Evolutionary conservation across 2,888 invertebrate species (phyloP).

Genomic region (Alitta virens): DNA sequence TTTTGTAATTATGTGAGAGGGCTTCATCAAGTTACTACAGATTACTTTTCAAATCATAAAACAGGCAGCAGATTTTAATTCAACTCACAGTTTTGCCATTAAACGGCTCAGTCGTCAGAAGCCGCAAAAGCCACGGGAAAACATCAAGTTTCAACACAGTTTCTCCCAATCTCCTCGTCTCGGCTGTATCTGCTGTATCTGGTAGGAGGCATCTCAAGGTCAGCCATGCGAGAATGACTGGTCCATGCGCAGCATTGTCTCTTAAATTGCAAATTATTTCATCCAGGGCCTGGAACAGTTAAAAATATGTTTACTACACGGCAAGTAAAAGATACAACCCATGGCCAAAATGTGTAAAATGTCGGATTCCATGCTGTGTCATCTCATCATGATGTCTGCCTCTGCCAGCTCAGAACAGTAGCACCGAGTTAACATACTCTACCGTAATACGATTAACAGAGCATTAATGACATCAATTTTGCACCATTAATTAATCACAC

Average conservation of each 20-base stretch:
- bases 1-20: too few relatives aligned
- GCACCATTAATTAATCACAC: too few relatives aligned
- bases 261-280: constrained; percentile 32
- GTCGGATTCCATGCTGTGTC: too few relatives aligned
- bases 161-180: constrained; percentile 46
- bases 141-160: constrained; percentile 44
- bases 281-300: constrained; percentile 31
- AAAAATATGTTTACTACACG: neutral
- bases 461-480: too few relatives aligned
- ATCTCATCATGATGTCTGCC: too few relatives aligned
- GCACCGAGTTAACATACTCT: too few relatives aligned
- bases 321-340: neutral
- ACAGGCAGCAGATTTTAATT: too few relatives aligned
- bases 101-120: constrained; percentile 44
- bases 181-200: constrained; percentile 19
- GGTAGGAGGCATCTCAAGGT: constrained; percentile 41
- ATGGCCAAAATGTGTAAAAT: neutral
- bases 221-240: constrained; percentile 53
- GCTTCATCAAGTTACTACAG: too few relatives aligned
- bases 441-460: too few relatives aligned
- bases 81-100: constrained; percentile 43
- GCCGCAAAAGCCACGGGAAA: constrained; percentile 40
- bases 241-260: constrained; percentile 45
- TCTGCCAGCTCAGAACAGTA: too few relatives aligned
- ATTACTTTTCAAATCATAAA: too few relatives aligned